Conservation (phyloP, 2,888 invertebrate genomes). For the Catocala fraxini region DNA sequence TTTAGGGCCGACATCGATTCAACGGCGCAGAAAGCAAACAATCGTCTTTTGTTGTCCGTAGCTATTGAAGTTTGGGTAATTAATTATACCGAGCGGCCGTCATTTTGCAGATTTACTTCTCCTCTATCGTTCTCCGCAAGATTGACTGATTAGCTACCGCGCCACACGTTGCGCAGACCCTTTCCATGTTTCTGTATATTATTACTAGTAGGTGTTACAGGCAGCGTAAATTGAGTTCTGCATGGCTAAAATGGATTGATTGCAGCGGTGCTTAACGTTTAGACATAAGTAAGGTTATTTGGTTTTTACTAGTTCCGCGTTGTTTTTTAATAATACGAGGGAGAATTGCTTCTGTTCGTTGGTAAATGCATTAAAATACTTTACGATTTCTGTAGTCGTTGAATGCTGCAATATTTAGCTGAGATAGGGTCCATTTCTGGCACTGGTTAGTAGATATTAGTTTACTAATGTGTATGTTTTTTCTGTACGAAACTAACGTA, state of each 20-base stretch:
- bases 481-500: no score
- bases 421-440: no score
- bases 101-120: slow-evolving; percentile 80
- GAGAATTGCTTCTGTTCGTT: no score
- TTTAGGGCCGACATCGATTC: slow-evolving; percentile 80
- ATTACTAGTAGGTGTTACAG: slow-evolving; percentile 11
- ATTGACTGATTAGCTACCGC: slow-evolving; percentile 70
- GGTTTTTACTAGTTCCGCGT: background rate
- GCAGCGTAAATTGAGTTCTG: slow-evolving; percentile 21
- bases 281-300: background rate
- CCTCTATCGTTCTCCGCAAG: slow-evolving; percentile 63
- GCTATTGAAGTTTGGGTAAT: slow-evolving; percentile 82
- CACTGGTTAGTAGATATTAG: no score
- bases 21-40: slow-evolving; percentile 80
- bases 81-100: slow-evolving; percentile 77
- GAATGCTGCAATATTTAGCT: no score
- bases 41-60: slow-evolving; percentile 80
- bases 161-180: slow-evolving; percentile 15
- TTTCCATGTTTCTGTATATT: slow-evolving; percentile 28
- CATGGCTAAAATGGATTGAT: slow-evolving; percentile 20
- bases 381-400: no score
- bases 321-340: background rate
- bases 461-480: no score
- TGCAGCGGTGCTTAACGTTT: background rate
- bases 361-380: no score